These are phyloP conservation scores for Cistogaster globosa DNA, from an alignment of 2,888 invertebrate species.

Conservation along the genomic window DNA sequence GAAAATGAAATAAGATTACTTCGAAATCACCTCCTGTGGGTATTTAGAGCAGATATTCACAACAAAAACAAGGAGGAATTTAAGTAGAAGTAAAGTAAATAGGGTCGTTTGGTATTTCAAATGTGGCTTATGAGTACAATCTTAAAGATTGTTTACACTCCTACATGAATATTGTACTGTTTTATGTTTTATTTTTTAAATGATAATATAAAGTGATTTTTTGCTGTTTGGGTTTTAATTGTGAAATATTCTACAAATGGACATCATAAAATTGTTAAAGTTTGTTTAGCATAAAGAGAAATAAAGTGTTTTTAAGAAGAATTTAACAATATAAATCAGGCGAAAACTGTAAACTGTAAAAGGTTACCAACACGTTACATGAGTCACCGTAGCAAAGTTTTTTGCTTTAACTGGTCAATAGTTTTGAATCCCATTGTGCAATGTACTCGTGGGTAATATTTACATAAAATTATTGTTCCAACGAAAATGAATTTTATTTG, in stretches of 20 bases:
- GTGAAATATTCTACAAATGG: neutral
- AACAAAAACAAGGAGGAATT: constrained; percentile 14
- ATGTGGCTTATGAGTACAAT: constrained; percentile 47
- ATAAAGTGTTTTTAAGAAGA: too few relatives aligned
- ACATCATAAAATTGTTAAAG: too few relatives aligned
- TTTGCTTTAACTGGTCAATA: too few relatives aligned
- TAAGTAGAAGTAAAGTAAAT: constrained; percentile 36
- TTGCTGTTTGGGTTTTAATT: neutral
- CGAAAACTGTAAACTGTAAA: too few relatives aligned
- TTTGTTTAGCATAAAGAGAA: too few relatives aligned
- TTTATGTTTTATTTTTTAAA: neutral
- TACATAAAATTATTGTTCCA: too few relatives aligned
- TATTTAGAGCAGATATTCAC: constrained; percentile 54
- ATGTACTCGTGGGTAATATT: too few relatives aligned
- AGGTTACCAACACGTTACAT: too few relatives aligned
- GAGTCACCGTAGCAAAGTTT: too few relatives aligned
- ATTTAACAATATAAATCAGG: too few relatives aligned
- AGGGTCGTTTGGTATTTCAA: constrained; percentile 45
- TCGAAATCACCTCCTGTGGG: constrained; percentile 31
- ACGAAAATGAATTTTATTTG: too few relatives aligned
- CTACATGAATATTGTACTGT: neutral
- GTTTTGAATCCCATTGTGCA: too few relatives aligned
- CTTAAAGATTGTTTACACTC: constrained; percentile 35
- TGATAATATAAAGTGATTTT: neutral
- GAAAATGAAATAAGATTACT: constrained; percentile 23